Evolutionary conservation across 2,797 vertebrate genomes (phyloP), one percentile per base, ranked within the genome.

Genomic region (Leucoraja ocellata): DNA sequence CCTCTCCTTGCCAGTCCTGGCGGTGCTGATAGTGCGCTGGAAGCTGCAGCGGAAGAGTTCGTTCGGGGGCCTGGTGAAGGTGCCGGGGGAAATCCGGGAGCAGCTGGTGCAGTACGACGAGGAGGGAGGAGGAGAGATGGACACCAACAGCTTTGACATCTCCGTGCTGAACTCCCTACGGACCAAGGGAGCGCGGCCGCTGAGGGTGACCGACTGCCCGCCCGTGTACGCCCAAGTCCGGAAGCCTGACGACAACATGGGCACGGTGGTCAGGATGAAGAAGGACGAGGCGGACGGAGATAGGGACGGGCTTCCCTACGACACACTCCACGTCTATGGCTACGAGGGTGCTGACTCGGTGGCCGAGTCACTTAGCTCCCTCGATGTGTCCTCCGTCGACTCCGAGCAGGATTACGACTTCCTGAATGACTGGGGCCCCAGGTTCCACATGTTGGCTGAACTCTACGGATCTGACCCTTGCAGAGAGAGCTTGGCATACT

Each of bases 81-180:
- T 95, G 0, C 97, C 97, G n/a, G 96, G 97, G 0, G 99, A 99
- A 95, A 98, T 99, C 94, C 98, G 98, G 0, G 98, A 99, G 97
- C 98, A 99, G 96, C 97, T 99, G 94, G 98, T 99, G 93, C 98
- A 97, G 6, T 99, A 99, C 0, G 98, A 99, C 0, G 99, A 99
- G 94, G 99, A 99, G 95, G 99, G 99, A 0, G 99, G 99, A 0
- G 99, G 99, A 4, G 99, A 99, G 96, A 99, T 99, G 99, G 99
- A 99, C 95, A 99, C 98, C 77, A 99, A 98, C 36, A 98, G 98
- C 94, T 99, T 99, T 0, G 98, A 99, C 0, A 98, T 99, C 32
- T 98, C 98, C 0, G 98, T 99, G 95, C 97, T 99, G 94, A 97
- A 97, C 81, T 98, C 98, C 0, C 98, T 96, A 1, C 97, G 97